Conservation (phyloP, 2,888 invertebrate species). For the Cephus nigrinus region DNA sequence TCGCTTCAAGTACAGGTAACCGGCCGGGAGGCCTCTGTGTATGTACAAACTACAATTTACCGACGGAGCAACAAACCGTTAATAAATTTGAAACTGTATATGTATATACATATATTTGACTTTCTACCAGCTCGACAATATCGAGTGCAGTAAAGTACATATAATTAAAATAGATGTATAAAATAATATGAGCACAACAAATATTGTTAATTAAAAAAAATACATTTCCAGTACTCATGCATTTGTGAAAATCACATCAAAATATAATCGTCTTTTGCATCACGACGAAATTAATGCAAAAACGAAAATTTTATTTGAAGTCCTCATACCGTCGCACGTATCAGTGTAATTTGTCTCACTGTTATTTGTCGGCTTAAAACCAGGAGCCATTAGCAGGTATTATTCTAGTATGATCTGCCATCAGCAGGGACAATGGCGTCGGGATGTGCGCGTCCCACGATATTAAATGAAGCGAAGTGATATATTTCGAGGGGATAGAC, state of each 20-base stretch:
- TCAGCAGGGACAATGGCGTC: slow-evolving; percentile 48
- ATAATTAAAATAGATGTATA: too few species aligned
- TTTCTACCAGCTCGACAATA: not conserved
- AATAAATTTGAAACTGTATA: not conserved
- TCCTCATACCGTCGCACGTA: not conserved
- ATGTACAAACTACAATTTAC: too few species aligned
- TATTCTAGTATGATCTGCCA: slow-evolving; percentile 53
- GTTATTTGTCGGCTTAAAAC: slow-evolving; percentile 35
- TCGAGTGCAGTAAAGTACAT: too few species aligned
- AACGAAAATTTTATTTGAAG: not conserved
- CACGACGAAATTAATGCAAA: not conserved
- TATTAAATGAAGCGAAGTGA: slow-evolving; percentile 51
- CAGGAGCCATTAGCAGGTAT: slow-evolving; percentile 55
- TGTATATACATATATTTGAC: not conserved
- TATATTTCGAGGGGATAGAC: slow-evolving; percentile 47
- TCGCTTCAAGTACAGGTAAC: too few species aligned
- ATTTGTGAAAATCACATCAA: not conserved
- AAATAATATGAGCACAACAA: too few species aligned
- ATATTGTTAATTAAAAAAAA: not conserved
- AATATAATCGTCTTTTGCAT: not conserved
- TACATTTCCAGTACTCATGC: not conserved
- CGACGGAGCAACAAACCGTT: not conserved
- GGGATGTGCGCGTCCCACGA: slow-evolving; percentile 41
- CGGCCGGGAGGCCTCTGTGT: too few species aligned
- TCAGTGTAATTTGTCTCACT: not conserved